A percentile compares a stretch with the other conserved stretches of the same genome.
These are phyloP conservation scores for Eira barbara DNA, from an alignment of 2,113 vertebrate species.

Conservation along the genomic window DNA sequence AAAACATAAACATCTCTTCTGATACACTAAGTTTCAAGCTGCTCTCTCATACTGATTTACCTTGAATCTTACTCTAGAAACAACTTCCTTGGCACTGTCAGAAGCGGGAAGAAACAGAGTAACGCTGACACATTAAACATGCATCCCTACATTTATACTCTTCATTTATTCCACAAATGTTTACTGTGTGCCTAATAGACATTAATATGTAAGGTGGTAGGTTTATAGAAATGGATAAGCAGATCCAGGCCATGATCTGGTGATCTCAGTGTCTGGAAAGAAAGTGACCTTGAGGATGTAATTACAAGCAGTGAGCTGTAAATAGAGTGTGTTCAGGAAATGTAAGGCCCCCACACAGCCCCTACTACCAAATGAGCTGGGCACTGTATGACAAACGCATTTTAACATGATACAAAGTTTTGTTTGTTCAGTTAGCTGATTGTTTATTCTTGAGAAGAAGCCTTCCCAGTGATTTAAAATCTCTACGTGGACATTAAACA, in stretches of 20 bases:
- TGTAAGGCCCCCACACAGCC: not conserved
- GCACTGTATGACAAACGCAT: not conserved
- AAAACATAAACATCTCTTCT: not conserved
- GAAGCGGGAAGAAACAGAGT: not conserved
- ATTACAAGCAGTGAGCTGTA: not conserved
- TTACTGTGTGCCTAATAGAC: not conserved
- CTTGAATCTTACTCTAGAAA: not conserved
- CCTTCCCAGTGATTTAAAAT: slow-evolving; percentile 30
- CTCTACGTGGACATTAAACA: slow-evolving; percentile 1
- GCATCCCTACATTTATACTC: not conserved
- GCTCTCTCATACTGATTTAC: not conserved
- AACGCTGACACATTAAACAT: not conserved
- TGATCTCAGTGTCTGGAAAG: not conserved
- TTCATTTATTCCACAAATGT: not conserved
- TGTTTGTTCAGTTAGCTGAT: not conserved
- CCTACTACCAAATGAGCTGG: not conserved
- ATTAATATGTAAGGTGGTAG: not conserved
- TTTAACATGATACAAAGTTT: not conserved
- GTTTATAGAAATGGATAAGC: not conserved
- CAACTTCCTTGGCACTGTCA: not conserved
- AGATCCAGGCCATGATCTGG: not conserved
- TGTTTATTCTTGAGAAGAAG: not conserved
- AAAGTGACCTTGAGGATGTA: not conserved
- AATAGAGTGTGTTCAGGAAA: not conserved
- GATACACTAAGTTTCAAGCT: not conserved